Evolutionary conservation across 2,113 vertebrate genomes (phyloP).

Genomic region (Hydrolagus affinis): DNA sequence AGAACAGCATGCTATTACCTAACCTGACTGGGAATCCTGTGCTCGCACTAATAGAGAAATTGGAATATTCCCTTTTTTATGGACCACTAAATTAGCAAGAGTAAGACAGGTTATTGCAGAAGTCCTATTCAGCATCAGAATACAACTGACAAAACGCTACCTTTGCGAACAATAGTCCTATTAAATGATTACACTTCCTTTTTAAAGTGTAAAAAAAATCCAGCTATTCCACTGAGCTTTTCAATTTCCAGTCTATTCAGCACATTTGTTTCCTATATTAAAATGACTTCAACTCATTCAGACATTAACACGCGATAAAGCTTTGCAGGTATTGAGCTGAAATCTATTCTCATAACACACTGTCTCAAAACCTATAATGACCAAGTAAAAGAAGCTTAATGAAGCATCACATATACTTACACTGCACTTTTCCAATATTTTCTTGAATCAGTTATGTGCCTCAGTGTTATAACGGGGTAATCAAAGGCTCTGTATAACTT

Average conservation of each 20-base stretch:
- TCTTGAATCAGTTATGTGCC: neutral
- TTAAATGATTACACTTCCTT: neutral
- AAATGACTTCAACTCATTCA: neutral
- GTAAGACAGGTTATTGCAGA: neutral
- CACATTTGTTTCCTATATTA: conserved; percentile 10
- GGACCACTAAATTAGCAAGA: neutral
- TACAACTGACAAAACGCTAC: neutral
- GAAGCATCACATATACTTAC: neutral
- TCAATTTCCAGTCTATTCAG: neutral
- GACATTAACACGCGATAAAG: neutral
- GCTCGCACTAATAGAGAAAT: too few species aligned
- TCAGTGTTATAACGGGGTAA: neutral
- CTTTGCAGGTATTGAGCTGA: neutral
- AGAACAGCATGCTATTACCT: too few species aligned
- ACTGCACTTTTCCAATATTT: neutral
- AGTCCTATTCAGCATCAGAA: neutral
- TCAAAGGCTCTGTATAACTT: neutral
- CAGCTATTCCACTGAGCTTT: neutral
- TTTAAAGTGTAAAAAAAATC: conserved; percentile 5
- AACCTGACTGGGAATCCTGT: neutral
- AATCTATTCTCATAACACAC: neutral
- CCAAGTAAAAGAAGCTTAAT: conserved; percentile 2
- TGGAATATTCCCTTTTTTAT: neutral
- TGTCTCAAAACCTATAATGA: neutral
- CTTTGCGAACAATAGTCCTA: neutral